Evolutionary conservation across 1,140 invertebrate genomes (phyloP), one percentile per base, ranked within the genome.

Genomic region (Lethrus apterus): DNA sequence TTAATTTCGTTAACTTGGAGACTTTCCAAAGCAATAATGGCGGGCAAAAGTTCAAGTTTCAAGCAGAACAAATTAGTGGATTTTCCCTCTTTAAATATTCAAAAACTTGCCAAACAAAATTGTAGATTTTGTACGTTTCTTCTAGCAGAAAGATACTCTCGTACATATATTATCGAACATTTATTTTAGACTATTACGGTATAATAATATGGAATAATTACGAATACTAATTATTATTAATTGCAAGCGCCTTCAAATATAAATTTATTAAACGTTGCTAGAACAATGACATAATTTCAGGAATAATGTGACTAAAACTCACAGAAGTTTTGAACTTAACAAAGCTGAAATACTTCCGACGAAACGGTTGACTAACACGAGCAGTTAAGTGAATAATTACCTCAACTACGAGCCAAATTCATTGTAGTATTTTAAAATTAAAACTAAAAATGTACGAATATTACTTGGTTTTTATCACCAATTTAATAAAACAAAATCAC

Each of bases 41-140:
- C 46, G 44, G 43, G 48, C 54, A 55, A 48, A 53, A 53, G 51
- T 56, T 56, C 48, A 42, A 44, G 32, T 49, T 53, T 50, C 48
- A 44, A 48, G 41, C 51, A 45, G 54, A 52, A 55, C 54, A 52
- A 55, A 55, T 55, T 55, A 56, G 54, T 50, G 54, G 53, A 44
- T 49, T 35, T 31, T 48, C 42, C 46, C 44, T 46, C 41, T 52
- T 55, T 52, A 55, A 55, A 55, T 55, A 55, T 55, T 48, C 38
- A 34, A 34, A 18, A 30, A 30, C 10, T 30, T 30, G n/a, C 29
- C 3, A 10, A 2, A 13, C 29, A 30, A 30, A 30, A 30, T 30
- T 30, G 29, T 10, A 30, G n/a, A 30, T 30, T 30, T 30, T 13
- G 29, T 13, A 30, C 10, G 29, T 30, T 30, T 30, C 14, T 2